Base-by-base conservation (phyloP, 2,113 vertebrate genomes). In the Montifringilla adamsi region DNA sequence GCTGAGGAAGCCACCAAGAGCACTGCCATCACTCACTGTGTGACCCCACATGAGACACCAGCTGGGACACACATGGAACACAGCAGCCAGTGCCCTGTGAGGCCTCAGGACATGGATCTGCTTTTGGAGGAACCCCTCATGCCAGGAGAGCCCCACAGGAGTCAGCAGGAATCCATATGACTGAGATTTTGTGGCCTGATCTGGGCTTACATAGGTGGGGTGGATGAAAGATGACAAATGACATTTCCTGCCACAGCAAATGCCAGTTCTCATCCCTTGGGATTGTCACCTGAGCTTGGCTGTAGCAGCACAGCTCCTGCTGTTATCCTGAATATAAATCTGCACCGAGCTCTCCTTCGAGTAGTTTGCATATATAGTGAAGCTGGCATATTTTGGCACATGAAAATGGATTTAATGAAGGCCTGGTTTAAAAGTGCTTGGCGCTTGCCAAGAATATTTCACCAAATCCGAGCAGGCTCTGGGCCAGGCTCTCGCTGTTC, bases 401-500 rank as follows among this genome's bases (percentile, higher is more conserved):
- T 39, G 53, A 56, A 70, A 20, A 28, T 35, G 20, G 41, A 44
- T 73, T 83, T 87, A 74, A 95, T 47, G 53, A 90, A 90, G 47
- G 46, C 37, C 59, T 89, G 75, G 70, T 95, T 87, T 79, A 58
- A 86, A 94, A 93, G 55, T 22, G 86, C 63, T 39, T 19, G 7
- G 27, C 8, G 33, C 50, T 21, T 79, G 95, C 96, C 95, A 97
- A 95, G 84, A 97, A 86, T 76, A 88, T 95, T 95, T 97, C 94
- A 93, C 94, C 97, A 95, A 90, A 95, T 76, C 75, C 10, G 23
- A 81, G 52, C 2, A 50, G 89, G 92, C 77, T 2, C 16, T 24
- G 13, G 35, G 93, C 89, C 90, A 95, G 84, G 87, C 79, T 75
- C 79, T 78, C 4, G 23, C 75, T 72, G 77, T 68, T 92, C 92